Base-by-base conservation (phyloP, 2,888 invertebrate genomes). In the Drosophila picticornis region DNA sequence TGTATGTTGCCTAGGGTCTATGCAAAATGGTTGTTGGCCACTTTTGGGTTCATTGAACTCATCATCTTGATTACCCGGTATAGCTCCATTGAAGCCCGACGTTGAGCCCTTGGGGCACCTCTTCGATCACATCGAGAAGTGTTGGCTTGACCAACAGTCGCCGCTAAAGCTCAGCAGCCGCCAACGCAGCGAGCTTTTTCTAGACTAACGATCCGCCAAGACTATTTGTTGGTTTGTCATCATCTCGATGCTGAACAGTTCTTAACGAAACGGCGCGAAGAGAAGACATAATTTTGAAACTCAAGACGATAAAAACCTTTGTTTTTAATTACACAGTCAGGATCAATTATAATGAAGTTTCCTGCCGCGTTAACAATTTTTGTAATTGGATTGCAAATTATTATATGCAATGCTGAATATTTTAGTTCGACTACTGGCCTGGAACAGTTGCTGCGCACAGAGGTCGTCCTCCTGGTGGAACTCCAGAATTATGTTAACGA, bases 371-470 rank as follows among this genome's bases (percentile, higher is more conserved):
- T 62, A 36, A 1, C n/a, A 7, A 13, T 73, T 6, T 36, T 70
- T 16, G 22, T 65, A 36, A 27, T 75, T 22, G 51, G 43, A 11
- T 16, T 75, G 31, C 83, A 79, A 36, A 25, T 73, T 29, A 48
- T 68, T 11, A 67, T 67, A 27, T 50, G 48, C 27, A 61, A 57
- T 51, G 90, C 75, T 81, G 82, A 93, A 84, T 87, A 80, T 48
- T 92, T 84, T 50, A 90, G 92, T 9, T 92, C 92, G 6, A 81
- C 89, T 3, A 83, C 87, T 19, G 91, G 91, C 0, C 74, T 92
- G 77, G 92, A 91, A 64, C 79, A 88, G 51, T 75, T 92, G n/a
- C 66, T 91, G 2, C 75, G 81, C 59, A 92, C 92, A 13, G 92
- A 92, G 66, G 65, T 81, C 10, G 69, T 84, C 0, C 75, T 93